These are phyloP conservation scores for Aspidiotus destructor DNA, from an alignment of 2,888 invertebrate genomes.

Conservation along the genomic window DNA sequence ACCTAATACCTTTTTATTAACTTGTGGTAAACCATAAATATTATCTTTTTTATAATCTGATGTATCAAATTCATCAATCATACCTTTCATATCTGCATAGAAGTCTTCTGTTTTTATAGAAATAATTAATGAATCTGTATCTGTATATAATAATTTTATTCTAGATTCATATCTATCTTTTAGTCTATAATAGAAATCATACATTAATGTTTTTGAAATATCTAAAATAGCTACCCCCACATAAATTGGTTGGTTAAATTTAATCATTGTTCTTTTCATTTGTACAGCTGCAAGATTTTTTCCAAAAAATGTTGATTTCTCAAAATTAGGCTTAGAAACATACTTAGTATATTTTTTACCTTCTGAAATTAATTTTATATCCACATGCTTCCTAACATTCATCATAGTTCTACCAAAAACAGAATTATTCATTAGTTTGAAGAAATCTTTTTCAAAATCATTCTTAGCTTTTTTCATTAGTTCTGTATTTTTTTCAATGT, in stretches of 20 bases:
- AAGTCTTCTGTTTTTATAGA: constrained; percentile 28
- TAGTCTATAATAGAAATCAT: constrained; percentile 30
- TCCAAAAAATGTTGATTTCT: constrained; percentile 14
- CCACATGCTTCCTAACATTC: constrained; percentile 37
- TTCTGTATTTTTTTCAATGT: constrained; percentile 42
- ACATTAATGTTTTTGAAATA: constrained; percentile 33
- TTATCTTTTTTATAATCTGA: constrained; percentile 8
- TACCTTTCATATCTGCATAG: constrained; percentile 27
- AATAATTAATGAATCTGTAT: constrained; percentile 18
- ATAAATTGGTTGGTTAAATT: constrained; percentile 18
- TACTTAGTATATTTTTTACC: background rate
- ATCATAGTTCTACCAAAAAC: constrained; percentile 36
- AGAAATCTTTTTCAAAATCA: constrained; percentile 40
- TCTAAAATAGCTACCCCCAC: constrained; percentile 25
- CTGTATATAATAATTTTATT: constrained; percentile 17
- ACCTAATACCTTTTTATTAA: constrained; percentile 26
- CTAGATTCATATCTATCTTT: constrained; percentile 21
- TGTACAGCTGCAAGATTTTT: constrained; percentile 3
- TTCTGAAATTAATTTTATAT: constrained; percentile 49
- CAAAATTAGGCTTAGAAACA: constrained; percentile 40
- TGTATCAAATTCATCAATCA: constrained; percentile 20
- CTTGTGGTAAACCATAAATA: constrained; percentile 13
- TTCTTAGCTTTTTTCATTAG: constrained; percentile 39
- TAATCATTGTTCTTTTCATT: constrained; percentile 9
- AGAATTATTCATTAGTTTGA: constrained; percentile 10